Evolutionary conservation across 1,140 invertebrate genomes (phyloP).

Genomic region (Gerris buenoi): DNA sequence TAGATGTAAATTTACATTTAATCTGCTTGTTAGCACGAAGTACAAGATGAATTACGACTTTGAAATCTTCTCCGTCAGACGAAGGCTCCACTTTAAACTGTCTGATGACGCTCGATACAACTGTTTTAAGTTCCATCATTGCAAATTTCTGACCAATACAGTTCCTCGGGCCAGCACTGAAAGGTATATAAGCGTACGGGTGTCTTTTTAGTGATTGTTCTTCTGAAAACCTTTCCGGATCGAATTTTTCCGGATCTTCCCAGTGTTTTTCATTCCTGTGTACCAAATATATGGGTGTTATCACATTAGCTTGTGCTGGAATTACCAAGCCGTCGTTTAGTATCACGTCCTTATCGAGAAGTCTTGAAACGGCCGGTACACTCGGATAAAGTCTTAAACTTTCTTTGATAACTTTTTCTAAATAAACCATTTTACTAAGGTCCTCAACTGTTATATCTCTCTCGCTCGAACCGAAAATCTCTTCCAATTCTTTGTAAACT

Average conservation of each 20-base stretch:
- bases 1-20: neutral
- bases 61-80: neutral
- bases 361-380: slow-evolving; percentile 33
- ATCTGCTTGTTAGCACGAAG: neutral
- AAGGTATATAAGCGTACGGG: neutral
- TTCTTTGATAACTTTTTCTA: slow-evolving; percentile 33
- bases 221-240: neutral
- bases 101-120: neutral
- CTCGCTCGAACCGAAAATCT: neutral
- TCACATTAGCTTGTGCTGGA: neutral
- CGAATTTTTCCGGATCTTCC: neutral
- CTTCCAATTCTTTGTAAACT: neutral
- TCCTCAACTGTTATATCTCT: slow-evolving; percentile 13
- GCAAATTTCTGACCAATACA: neutral
- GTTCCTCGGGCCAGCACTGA: neutral
- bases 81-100: neutral
- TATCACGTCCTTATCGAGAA: slow-evolving; percentile 10
- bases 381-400: slow-evolving; percentile 31
- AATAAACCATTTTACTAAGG: slow-evolving; percentile 28
- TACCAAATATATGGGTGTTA: neutral
- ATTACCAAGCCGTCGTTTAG: neutral
- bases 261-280: neutral
- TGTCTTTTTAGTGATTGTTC: neutral
- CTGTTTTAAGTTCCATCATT: neutral
- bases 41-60: neutral